Percentiles rank a stretch among this genome's conserved stretches.
These are phyloP conservation scores for Rotaria macrura DNA, from an alignment of 2,888 invertebrate species.

Conservation along the genomic window DNA sequence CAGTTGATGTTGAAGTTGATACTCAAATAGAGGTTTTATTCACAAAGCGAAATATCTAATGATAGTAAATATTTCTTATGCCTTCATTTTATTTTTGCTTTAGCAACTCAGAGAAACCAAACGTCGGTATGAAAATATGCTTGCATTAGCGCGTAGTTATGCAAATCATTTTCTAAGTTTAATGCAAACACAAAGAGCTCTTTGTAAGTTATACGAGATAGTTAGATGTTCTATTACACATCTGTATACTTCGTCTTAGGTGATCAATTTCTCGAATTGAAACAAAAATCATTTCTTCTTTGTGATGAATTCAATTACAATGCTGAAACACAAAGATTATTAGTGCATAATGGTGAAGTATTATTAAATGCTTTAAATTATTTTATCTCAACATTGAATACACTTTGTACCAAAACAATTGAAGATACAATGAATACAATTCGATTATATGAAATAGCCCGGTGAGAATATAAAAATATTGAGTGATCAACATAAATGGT, in stretches of 20 bases:
- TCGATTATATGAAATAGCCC: slow-evolving; percentile 64
- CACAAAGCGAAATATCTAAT: too few relatives aligned
- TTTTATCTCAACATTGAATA: slow-evolving; percentile 87
- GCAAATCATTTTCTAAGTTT: slow-evolving; percentile 28
- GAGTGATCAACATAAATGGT: too few relatives aligned
- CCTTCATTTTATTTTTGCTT: neutral
- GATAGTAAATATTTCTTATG: neutral
- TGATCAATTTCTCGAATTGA: slow-evolving; percentile 83
- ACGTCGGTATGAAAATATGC: slow-evolving; percentile 66
- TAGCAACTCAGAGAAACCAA: slow-evolving; percentile 65
- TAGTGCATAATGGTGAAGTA: slow-evolving; percentile 83
- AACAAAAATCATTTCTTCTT: slow-evolving; percentile 86
- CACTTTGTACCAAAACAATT: slow-evolving; percentile 90
- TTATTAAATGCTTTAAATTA: slow-evolving; percentile 79
- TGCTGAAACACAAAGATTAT: slow-evolving; percentile 82
- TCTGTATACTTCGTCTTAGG: neutral
- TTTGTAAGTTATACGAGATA: neutral
- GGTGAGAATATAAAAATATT: slow-evolving; percentile 57
- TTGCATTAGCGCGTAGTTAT: slow-evolving; percentile 45
- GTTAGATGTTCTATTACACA: neutral
- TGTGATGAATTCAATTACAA: slow-evolving; percentile 88
- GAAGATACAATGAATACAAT: slow-evolving; percentile 78
- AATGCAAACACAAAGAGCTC: slow-evolving; percentile 27
- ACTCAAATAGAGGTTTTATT: slow-evolving; percentile 68
- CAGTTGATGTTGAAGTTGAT: slow-evolving; percentile 67